A percentile compares a stretch with the other conserved stretches of the same genome.
phyloP scores from a whole-genome alignment of 1,140 invertebrate species.

The Polyergus mexicanus region DNA sequence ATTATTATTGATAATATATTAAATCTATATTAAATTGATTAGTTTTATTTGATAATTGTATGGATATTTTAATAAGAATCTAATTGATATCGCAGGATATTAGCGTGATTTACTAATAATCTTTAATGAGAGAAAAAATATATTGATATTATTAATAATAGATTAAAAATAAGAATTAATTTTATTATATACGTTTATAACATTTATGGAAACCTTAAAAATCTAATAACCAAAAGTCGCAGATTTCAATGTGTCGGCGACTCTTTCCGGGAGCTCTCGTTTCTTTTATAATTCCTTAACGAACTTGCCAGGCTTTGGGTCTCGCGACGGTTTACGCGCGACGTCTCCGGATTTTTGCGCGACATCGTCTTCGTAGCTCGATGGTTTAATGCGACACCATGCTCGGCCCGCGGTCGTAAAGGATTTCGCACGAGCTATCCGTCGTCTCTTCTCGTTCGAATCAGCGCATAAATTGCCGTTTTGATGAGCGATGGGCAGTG shows the following conservation, averaged over 20 bases:
- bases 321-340: constrained; percentile 30
- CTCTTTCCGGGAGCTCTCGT: not conserved
- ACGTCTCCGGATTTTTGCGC: constrained; percentile 35
- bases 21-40: too few relatives aligned
- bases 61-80: too few relatives aligned
- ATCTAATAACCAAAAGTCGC: not conserved
- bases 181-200: not conserved
- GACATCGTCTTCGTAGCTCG: constrained; percentile 1
- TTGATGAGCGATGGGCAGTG: constrained; percentile 65
- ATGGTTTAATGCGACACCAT: constrained; percentile 44
- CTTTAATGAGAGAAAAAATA: not conserved
- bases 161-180: too few relatives aligned
- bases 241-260: not conserved
- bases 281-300: constrained; percentile 27
- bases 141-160: too few relatives aligned
- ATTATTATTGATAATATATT: constrained; percentile 10
- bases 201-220: not conserved
- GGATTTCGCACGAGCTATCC: constrained; percentile 41
- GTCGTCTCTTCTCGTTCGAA: constrained; percentile 43
- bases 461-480: constrained; percentile 56
- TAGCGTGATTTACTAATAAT: not conserved
- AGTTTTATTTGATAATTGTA: too few relatives aligned
- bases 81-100: too few relatives aligned
- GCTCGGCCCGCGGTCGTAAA: constrained; percentile 5
- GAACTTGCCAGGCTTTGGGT: constrained; percentile 39